A percentile compares a stretch with the other conserved stretches of the same genome.
Conservation (phyloP, 2,888 invertebrate genomes). For the Lithosia quadra region DNA sequence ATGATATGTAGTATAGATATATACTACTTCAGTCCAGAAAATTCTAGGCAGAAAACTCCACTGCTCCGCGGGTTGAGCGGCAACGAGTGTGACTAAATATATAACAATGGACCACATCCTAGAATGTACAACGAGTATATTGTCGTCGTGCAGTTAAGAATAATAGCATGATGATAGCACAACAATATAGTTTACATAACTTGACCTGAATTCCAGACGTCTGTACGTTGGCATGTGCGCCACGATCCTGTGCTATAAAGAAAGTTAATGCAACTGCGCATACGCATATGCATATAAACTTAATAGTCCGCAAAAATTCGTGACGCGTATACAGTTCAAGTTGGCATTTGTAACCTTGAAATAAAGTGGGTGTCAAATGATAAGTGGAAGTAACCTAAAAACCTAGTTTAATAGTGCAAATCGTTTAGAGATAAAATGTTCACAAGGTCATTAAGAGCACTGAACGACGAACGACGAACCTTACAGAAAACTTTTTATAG, state of each 20-base stretch:
- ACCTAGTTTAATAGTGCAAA: neutral
- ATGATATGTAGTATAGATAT: no score
- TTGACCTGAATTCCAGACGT: slow-evolving; percentile 38
- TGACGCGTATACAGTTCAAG: neutral
- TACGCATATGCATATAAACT: slow-evolving; percentile 19
- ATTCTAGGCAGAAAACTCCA: no score
- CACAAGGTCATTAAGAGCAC: no score
- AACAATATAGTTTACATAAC: slow-evolving; percentile 33
- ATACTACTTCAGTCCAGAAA: no score
- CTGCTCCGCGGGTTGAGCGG: no score
- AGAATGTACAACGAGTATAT: neutral
- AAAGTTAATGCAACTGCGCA: neutral
- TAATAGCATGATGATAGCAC: neutral
- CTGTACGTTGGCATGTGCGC: slow-evolving; percentile 25
- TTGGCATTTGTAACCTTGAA: neutral
- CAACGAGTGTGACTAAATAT: neutral
- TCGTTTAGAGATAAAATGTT: no score
- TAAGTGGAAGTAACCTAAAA: neutral
- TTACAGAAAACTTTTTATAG: no score
- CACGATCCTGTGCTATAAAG: slow-evolving; percentile 26
- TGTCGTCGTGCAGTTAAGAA: neutral
- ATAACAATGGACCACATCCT: neutral
- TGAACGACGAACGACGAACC: no score
- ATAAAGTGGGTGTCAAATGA: neutral
- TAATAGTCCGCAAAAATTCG: neutral